phyloP scores from a whole-genome alignment of 2,113 vertebrate species.

The Misgurnus anguillicaudatus region DNA sequence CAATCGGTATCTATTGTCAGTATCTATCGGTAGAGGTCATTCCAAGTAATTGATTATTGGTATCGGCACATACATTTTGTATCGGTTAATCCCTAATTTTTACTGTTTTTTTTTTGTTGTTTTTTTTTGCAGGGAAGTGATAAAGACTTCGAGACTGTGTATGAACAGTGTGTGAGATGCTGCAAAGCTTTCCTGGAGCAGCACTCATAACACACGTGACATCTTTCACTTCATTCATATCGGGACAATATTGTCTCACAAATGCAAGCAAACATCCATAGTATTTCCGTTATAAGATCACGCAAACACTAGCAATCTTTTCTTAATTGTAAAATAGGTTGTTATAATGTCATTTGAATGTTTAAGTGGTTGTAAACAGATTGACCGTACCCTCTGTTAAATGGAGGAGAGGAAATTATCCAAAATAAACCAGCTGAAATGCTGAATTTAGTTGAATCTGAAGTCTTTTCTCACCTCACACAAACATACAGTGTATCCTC shows the following conservation, averaged over 20 bases:
- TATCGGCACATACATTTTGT: no score
- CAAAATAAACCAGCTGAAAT: slow-evolving; percentile 13
- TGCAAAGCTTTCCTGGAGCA: slow-evolving; percentile 81
- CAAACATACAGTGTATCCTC: no score
- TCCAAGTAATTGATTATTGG: no score
- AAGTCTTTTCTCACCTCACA: no score
- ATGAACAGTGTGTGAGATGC: slow-evolving; percentile 83
- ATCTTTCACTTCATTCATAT: not conserved
- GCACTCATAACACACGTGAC: slow-evolving; percentile 63
- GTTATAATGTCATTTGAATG: slow-evolving; percentile 5
- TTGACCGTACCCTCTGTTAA: slow-evolving; percentile 1
- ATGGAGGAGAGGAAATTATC: not conserved
- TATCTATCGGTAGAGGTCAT: no score
- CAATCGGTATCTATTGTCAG: no score
- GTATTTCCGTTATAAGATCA: not conserved
- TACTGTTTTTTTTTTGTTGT: not conserved
- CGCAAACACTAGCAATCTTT: slow-evolving; percentile 27
- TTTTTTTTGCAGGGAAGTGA: slow-evolving; percentile 81
- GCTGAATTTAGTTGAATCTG: not conserved
- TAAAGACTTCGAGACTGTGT: slow-evolving; percentile 85
- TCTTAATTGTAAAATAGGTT: slow-evolving; percentile 42
- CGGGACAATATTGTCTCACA: not conserved
- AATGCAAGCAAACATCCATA: not conserved
- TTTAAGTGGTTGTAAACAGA: not conserved
- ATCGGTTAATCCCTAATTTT: no score